Conservation (phyloP, 2,797 vertebrate species). For the Esox masquinongy region DNA sequence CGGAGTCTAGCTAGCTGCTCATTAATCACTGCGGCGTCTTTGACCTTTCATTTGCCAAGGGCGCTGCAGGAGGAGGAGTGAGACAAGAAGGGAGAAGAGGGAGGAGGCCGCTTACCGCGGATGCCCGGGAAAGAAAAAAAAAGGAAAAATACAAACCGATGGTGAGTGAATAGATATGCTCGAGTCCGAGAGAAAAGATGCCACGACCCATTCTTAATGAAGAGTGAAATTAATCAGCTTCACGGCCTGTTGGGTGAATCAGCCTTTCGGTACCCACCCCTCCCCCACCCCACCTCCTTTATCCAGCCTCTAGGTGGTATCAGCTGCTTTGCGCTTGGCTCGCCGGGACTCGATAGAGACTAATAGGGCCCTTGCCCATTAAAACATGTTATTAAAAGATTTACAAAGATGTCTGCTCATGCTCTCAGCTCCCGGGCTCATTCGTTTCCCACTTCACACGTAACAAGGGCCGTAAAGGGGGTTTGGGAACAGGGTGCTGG, state of each 20-base stretch:
- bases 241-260: constrained; percentile 76
- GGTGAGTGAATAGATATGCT: constrained; percentile 50
- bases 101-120: neutral
- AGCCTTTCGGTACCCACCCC: constrained; percentile 56
- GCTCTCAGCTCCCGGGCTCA: constrained; percentile 21
- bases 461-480: constrained; percentile 31
- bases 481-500: constrained; percentile 62
- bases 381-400: constrained; percentile 78
- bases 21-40: constrained; percentile 86
- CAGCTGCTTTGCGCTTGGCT: constrained; percentile 66
- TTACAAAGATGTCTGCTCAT: constrained; percentile 69
- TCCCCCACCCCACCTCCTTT: neutral
- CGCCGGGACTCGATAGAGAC: constrained; percentile 70
- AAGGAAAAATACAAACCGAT: constrained; percentile 41
- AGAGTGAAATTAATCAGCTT: constrained; percentile 85
- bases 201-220: constrained; percentile 77
- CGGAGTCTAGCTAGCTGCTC: constrained; percentile 78
- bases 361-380: constrained; percentile 73
- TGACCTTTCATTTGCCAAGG: constrained; percentile 89
- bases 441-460: constrained; percentile 51
- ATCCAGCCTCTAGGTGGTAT: constrained; percentile 73
- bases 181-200: constrained; percentile 66
- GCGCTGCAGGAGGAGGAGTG: constrained; percentile 61
- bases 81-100: constrained; percentile 28
- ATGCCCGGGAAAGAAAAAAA: neutral